These are phyloP conservation scores for Acleris laterana DNA, from an alignment of 2,888 invertebrate genomes.

Conservation along the genomic window DNA sequence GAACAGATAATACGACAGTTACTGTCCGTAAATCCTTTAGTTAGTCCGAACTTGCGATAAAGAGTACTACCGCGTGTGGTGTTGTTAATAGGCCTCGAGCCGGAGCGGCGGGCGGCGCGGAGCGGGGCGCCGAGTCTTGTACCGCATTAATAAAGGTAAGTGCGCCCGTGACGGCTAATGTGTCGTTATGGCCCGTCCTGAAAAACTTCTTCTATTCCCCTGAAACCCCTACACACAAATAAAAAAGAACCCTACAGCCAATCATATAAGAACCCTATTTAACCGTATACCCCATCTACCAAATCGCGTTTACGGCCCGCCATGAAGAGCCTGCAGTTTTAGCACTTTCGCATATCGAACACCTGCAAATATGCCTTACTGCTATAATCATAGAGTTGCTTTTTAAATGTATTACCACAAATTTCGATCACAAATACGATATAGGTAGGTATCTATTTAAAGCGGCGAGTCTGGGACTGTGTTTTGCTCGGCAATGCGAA, in stretches of 20 bases:
- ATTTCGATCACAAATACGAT: constrained; percentile 57
- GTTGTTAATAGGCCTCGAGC: background rate
- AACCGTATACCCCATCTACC: constrained; percentile 30
- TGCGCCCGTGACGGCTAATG: constrained; percentile 76
- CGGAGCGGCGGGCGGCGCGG: constrained; percentile 23
- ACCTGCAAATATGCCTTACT: constrained; percentile 57
- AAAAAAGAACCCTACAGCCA: constrained; percentile 48
- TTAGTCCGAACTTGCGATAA: no score
- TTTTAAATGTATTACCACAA: constrained; percentile 42
- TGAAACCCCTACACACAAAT: constrained; percentile 45
- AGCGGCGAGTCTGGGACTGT: constrained; percentile 55
- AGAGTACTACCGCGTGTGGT: background rate
- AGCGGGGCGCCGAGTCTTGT: constrained; percentile 70
- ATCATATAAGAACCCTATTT: constrained; percentile 51
- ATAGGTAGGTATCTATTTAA: constrained; percentile 44
- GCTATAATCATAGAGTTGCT: constrained; percentile 42
- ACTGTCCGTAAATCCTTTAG: no score
- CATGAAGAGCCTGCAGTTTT: constrained; percentile 67
- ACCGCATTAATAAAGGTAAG: constrained; percentile 81
- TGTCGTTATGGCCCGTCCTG: constrained; percentile 77
- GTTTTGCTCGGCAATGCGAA: constrained; percentile 57
- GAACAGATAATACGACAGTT: no score
- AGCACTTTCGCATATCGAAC: constrained; percentile 47
- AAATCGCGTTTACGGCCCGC: constrained; percentile 64
- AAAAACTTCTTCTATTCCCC: constrained; percentile 73